phyloP scores from a whole-genome alignment of 2,888 invertebrate genomes.

The Heliconius charithonia region DNA sequence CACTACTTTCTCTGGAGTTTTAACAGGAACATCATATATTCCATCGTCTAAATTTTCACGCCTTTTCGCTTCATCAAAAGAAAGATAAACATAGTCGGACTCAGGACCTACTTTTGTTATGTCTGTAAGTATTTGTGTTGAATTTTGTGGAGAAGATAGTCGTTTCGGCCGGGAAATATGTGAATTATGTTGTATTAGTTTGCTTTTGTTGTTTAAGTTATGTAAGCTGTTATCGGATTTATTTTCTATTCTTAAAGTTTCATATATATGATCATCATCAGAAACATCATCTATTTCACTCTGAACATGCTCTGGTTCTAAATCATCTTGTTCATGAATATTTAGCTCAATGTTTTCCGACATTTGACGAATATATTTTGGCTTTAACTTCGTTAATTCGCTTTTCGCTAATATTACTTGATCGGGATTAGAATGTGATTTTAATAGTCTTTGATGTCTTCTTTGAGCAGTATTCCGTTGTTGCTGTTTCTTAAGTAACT shows the following conservation, averaged over 20 bases:
- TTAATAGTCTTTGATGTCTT: slow-evolving; percentile 81
- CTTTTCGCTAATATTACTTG: slow-evolving; percentile 76
- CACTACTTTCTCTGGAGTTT: slow-evolving; percentile 66
- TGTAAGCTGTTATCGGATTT: slow-evolving; percentile 64
- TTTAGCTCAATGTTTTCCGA: slow-evolving; percentile 65
- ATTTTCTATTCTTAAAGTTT: slow-evolving; percentile 81
- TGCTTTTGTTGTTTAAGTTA: slow-evolving; percentile 64
- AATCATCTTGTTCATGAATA: slow-evolving; percentile 53
- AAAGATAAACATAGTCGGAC: slow-evolving; percentile 80
- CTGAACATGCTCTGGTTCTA: slow-evolving; percentile 50
- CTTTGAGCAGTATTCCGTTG: slow-evolving; percentile 81
- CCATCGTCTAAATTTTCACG: slow-evolving; percentile 62
- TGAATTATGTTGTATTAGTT: slow-evolving; percentile 65
- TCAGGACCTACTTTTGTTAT: slow-evolving; percentile 68
- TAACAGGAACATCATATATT: slow-evolving; percentile 75
- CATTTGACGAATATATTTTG: slow-evolving; percentile 68
- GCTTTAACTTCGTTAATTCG: slow-evolving; percentile 66
- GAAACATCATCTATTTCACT: slow-evolving; percentile 58
- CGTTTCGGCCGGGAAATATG: slow-evolving; percentile 64
- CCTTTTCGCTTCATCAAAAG: slow-evolving; percentile 72
- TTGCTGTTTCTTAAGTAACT: slow-evolving; percentile 89
- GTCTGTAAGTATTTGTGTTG: slow-evolving; percentile 51
- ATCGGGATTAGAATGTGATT: slow-evolving; percentile 80
- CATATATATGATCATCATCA: slow-evolving; percentile 85
- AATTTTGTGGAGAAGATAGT: slow-evolving; percentile 67